These are phyloP conservation scores for Nymphalis io DNA, from an alignment of 1,140 invertebrate genomes.

Conservation along the genomic window DNA sequence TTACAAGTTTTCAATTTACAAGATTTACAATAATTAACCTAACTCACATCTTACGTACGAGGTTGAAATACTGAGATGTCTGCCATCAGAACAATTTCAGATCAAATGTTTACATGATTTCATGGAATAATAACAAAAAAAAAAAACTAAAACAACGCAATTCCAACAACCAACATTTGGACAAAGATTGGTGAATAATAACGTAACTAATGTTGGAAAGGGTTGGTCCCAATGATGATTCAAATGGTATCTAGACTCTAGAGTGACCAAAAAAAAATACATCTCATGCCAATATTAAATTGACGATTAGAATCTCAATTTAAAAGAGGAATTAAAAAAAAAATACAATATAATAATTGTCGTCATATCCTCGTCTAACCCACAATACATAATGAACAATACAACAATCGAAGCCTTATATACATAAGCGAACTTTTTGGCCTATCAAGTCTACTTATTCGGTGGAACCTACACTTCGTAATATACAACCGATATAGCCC, in stretches of 20 bases:
- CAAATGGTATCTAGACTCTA: neutral
- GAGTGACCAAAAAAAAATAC: neutral
- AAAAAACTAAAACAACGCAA: neutral
- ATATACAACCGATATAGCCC: constrained; percentile 61
- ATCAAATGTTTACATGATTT: constrained; percentile 43
- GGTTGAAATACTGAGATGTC: constrained; percentile 39
- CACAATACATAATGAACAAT: constrained; percentile 21
- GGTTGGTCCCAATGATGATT: constrained; percentile 2
- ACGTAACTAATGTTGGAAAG: neutral
- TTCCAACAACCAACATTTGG: constrained; percentile 10
- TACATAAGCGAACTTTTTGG: constrained; percentile 74
- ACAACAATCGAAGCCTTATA: constrained; percentile 35
- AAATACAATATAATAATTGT: neutral
- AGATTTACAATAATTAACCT: constrained; percentile 46
- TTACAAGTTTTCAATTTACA: constrained; percentile 57
- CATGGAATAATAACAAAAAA: constrained; percentile 27
- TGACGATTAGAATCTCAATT: constrained; percentile 2
- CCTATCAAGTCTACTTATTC: constrained; percentile 66
- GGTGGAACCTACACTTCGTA: constrained; percentile 53
- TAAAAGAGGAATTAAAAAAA: neutral
- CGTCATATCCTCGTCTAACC: constrained; percentile 8
- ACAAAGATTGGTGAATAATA: neutral
- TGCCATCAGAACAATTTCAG: constrained; percentile 46
- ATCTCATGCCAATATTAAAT: constrained; percentile 11
- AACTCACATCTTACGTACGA: constrained; percentile 37